Evolutionary conservation across 2,113 vertebrate genomes (phyloP).

Genomic region (Elachura formosa): DNA sequence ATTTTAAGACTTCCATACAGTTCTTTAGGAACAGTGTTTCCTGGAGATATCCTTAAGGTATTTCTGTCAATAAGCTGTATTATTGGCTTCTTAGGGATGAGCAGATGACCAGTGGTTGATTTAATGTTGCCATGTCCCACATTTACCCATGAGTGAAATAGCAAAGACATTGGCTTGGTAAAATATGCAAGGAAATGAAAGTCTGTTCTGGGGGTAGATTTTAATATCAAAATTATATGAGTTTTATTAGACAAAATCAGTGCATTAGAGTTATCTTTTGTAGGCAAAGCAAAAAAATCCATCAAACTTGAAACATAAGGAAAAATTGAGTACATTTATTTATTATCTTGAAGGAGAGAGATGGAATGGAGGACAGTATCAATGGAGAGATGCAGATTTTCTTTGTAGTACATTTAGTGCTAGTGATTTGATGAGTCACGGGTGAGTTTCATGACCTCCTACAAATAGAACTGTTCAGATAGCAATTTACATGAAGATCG

Average conservation of each 20-base stretch:
- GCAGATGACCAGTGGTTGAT: neutral
- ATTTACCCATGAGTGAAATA: neutral
- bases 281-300: neutral
- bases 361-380: neutral
- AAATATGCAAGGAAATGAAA: neutral
- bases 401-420: neutral
- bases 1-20: neutral
- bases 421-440: neutral
- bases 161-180: neutral
- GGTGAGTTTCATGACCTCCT: neutral
- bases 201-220: neutral
- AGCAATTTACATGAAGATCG: neutral
- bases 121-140: neutral
- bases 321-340: neutral
- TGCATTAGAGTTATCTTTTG: neutral
- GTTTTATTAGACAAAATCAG: neutral
- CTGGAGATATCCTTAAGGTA: neutral
- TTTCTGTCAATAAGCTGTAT: neutral
- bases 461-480: neutral
- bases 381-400: neutral
- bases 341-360: neutral
- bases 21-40: neutral
- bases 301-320: neutral
- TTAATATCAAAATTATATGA: neutral
- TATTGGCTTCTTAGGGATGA: neutral